phyloP scores from a whole-genome alignment of 2,113 vertebrate species.

The Mirza zaza region DNA sequence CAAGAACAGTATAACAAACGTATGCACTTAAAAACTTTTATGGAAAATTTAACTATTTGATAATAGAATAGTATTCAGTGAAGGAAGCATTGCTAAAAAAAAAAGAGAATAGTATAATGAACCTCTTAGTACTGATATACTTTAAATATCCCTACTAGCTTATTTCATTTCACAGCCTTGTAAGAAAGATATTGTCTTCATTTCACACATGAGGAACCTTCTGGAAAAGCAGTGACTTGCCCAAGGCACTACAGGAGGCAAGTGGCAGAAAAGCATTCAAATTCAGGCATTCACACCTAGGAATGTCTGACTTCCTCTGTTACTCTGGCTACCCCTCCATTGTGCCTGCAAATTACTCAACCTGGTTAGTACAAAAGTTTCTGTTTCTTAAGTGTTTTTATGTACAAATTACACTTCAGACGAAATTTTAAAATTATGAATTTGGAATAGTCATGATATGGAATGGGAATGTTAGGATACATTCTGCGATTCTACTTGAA shows the following conservation, averaged over 20 bases:
- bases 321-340: background rate
- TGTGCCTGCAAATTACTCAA: background rate
- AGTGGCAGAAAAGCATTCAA: background rate
- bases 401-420: background rate
- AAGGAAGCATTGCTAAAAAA: too few relatives aligned
- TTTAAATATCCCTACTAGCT: background rate
- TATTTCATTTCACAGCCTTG: background rate
- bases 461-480: background rate
- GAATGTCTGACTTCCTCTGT: background rate
- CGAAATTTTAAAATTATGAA: background rate
- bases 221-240: background rate
- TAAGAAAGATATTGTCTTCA: background rate
- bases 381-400: background rate
- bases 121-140: background rate
- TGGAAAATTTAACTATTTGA: background rate
- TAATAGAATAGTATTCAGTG: background rate
- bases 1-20: background rate
- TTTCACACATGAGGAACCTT: background rate
- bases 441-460: background rate
- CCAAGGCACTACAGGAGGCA: background rate
- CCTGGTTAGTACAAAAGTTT: background rate
- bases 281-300: background rate
- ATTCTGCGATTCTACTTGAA: background rate
- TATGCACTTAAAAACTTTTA: background rate
- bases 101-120: background rate